Evolutionary conservation across 2,113 vertebrate genomes (phyloP), one percentile per base, ranked within the genome.

Genomic region (Rynchops niger): DNA sequence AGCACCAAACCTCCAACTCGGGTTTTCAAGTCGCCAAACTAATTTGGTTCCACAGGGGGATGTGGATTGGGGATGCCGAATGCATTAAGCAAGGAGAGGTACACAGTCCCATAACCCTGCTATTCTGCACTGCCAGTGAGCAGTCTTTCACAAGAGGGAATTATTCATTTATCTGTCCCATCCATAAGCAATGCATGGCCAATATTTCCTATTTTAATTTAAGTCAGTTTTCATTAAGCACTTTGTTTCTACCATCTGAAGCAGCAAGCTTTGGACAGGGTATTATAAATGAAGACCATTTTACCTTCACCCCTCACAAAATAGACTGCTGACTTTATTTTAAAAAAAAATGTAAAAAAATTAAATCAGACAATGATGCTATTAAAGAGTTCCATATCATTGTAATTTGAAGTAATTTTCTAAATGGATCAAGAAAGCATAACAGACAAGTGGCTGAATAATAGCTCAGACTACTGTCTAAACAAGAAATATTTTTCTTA

Each of bases 391-490:
- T 92, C 38, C 58, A 40, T 61, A 36, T 90, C 43, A 73, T 47
- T 82, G 84, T 79, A 77, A 69, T 90, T 95, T 86, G 50, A 88
- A 86, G 78, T 59, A 4, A 50, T 95, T 98, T 89, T 95, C 63
- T 90, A 65, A 93, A 81, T 42, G 34, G 58, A 73, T 94, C 63
- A 70, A 83, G 70, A 93, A 77, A 94, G 52, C 66, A 21, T 72
- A 95, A 84, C 67, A 89, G 88, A 91, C 71, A 82, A 91, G 76
- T 66, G 73, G 34, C 42, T 91, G 74, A 86, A 85, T 83, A 90
- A 76, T 53, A 61, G 74, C 38, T 73, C 73, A 66, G 34, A 69
- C 2, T 7, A 91, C 73, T 78, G 71, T 76, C 77, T 96, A 65
- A 95, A 81, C 36, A 86, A 84, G 45, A 74, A 93, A 47, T 81